Base-by-base conservation (phyloP, 2,113 vertebrate genomes). In the Antennarius striatus region DNA sequence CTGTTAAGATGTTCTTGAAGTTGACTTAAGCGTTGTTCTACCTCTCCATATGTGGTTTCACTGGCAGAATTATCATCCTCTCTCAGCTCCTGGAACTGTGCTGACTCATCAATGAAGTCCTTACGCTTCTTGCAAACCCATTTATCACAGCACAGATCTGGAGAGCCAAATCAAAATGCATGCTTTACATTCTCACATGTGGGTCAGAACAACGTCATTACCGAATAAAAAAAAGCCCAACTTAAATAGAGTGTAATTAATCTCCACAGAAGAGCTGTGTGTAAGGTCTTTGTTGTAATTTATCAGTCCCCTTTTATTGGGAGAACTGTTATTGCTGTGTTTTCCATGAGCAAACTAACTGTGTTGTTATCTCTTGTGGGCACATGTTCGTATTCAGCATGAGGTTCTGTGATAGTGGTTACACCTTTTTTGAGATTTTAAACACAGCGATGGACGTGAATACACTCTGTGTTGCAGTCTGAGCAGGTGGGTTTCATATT, bases 1-100 rank as follows among this genome's bases (percentile, higher is more conserved):
- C 98, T 98, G 95, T 95, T 98, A 69, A 99, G 93, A 70, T 99
- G 98, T 50, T 97, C 95, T 79, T 98, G 98, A 68, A 99, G 95
- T 79, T 96, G 91, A 93, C 96, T 95, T 80, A 98, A 81, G 77
- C 96, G 94, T 79, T 98, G 96, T 72, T 99, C 96, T 83, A 99
- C 95, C 90, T 98, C 98, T 47, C 95, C 95, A 0, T 96, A 98
- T 14, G 95, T 95, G 81, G 97, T 91, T 67, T 98, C 96, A 12
- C 95, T 96, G 86, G 95, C 95, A 4, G 95, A 94, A 80, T 96
- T 95, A 40, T 95, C 94, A 30, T 94, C 89, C 1, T 92, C 95
- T 91, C 93, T 93, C 17, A 93, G 90, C 54, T 92, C 91, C 28
- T 88, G 91, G 56, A 92, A 92, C 39, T 93, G 92, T 71, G 92